phyloP scores from a whole-genome alignment of 1,140 invertebrate species.

The Eufriesea mexicana region DNA sequence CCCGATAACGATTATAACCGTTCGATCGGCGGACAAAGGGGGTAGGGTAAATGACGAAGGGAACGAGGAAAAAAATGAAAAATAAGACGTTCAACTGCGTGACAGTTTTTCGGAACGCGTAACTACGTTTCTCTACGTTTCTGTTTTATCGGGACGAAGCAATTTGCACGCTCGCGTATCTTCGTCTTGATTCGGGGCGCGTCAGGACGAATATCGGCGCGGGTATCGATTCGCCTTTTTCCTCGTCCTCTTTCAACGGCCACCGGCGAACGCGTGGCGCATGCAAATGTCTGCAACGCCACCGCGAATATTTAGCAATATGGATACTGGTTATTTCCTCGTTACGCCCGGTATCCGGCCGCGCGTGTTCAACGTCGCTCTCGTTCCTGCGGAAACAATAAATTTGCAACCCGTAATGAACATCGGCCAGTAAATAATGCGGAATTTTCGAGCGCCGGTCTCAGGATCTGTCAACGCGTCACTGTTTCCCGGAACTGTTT shows the following conservation, averaged over 20 bases:
- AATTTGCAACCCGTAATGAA: constrained; percentile 42
- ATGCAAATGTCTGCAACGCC: constrained; percentile 36
- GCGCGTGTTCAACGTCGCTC: neutral
- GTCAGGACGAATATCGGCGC: constrained; percentile 27
- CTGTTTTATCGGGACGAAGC: neutral
- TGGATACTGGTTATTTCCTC: constrained; percentile 58
- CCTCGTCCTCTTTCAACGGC: neutral
- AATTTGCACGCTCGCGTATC: neutral
- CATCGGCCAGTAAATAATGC: constrained; percentile 8
- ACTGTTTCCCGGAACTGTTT: neutral
- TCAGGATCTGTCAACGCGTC: neutral
- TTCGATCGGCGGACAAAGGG: no score
- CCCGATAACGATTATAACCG: no score
- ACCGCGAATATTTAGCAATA: constrained; percentile 64
- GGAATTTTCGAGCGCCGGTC: neutral
- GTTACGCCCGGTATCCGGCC: constrained; percentile 29
- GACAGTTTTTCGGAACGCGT: neutral
- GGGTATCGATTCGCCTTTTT: constrained; percentile 49
- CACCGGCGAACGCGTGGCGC: constrained; percentile 18
- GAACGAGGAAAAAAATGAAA: neutral
- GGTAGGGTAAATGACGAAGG: no score
- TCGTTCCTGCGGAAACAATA: constrained; percentile 1
- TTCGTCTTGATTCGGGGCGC: neutral
- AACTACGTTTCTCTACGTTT: neutral
- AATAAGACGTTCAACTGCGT: neutral